Evolutionary conservation across 2,888 invertebrate genomes (phyloP).

Genomic region (Cylloceria caligata): DNA sequence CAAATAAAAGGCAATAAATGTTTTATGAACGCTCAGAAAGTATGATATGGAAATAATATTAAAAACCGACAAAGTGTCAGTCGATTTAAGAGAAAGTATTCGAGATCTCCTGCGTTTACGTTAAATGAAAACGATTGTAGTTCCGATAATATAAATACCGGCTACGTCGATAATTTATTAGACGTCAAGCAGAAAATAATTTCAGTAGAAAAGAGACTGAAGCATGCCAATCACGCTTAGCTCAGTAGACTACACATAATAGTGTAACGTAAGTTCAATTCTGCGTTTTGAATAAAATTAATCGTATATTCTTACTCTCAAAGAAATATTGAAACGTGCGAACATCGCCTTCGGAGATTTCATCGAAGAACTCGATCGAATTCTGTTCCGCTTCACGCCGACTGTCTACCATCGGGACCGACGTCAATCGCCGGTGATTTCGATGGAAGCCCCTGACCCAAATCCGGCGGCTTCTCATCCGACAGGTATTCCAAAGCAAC

Average conservation of each 20-base stretch:
- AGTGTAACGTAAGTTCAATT: background rate
- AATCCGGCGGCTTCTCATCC: constrained; percentile 77
- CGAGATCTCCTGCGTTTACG: too few relatives aligned
- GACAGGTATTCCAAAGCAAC: constrained; percentile 79
- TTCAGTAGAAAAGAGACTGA: background rate
- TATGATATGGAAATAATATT: too few relatives aligned
- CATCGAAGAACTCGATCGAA: constrained; percentile 60
- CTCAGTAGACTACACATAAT: background rate
- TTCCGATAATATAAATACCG: too few relatives aligned
- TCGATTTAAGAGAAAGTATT: too few relatives aligned
- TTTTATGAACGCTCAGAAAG: too few relatives aligned
- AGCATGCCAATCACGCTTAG: background rate
- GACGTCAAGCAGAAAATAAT: background rate
- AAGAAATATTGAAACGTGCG: constrained; percentile 25
- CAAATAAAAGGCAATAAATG: too few relatives aligned
- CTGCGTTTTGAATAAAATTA: background rate
- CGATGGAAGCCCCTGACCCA: constrained; percentile 52
- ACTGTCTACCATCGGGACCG: constrained; percentile 49
- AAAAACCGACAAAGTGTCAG: too few relatives aligned
- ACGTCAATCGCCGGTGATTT: constrained; percentile 67
- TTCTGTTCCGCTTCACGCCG: constrained; percentile 61
- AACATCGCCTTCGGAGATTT: constrained; percentile 33
- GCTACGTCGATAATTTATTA: too few relatives aligned
- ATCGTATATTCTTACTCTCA: constrained; percentile 54
- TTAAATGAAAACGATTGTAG: too few relatives aligned